phyloP scores from a whole-genome alignment of 2,888 invertebrate species.

The Thecocarcelia acutangulata region DNA sequence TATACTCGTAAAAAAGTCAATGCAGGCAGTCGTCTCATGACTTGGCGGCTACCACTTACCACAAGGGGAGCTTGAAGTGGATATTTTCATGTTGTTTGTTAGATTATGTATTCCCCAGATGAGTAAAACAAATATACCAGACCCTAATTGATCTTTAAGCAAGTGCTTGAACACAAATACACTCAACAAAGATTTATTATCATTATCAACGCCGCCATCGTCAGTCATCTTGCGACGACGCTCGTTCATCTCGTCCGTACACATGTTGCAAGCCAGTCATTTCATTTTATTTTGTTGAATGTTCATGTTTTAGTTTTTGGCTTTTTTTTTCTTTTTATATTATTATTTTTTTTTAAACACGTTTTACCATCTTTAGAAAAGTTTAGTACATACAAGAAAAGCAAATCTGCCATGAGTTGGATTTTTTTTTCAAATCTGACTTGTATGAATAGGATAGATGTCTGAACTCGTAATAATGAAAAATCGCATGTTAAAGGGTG shows the following conservation, averaged over 20 bases:
- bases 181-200: constrained; percentile 30
- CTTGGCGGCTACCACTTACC: constrained; percentile 1
- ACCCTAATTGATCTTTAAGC: constrained; percentile 66
- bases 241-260: constrained; percentile 30
- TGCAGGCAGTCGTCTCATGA: constrained; percentile 2
- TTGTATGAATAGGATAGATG: constrained; percentile 1
- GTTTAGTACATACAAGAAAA: constrained; percentile 4
- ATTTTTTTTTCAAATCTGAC: constrained; percentile 29
- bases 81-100: constrained; percentile 4
- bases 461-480: constrained; percentile 18
- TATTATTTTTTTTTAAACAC: constrained; percentile 24
- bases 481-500: constrained; percentile 25
- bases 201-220: constrained; percentile 5
- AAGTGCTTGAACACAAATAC: constrained; percentile 34
- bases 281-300: constrained; percentile 12
- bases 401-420: constrained; percentile 28
- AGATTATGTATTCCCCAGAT: constrained; percentile 9
- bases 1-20: neutral
- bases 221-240: constrained; percentile 11
- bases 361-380: constrained; percentile 51
- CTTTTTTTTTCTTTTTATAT: constrained; percentile 5
- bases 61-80: neutral
- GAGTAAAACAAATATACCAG: constrained; percentile 41
- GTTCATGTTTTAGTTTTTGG: constrained; percentile 5
- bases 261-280: constrained; percentile 46